phyloP scores from a whole-genome alignment of 2,113 vertebrate genomes.

The Mohoua ochrocephala region DNA sequence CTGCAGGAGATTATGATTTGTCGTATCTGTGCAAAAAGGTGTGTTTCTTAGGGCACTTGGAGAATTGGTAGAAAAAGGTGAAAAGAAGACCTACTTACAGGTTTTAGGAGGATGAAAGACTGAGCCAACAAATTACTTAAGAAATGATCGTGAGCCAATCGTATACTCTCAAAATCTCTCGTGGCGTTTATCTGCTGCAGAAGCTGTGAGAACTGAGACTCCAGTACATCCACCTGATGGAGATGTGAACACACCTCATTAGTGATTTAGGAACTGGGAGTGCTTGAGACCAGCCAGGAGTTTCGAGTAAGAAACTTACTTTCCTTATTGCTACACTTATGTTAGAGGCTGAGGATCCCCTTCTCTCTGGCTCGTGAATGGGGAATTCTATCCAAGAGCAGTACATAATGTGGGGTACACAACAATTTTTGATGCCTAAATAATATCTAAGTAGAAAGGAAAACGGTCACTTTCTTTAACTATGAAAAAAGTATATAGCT shows the following conservation, averaged over 20 bases:
- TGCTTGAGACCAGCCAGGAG: not conserved
- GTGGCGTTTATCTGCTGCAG: slow-evolving; percentile 94
- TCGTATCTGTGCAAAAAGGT: not conserved
- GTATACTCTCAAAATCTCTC: slow-evolving; percentile 95
- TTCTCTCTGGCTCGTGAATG: not conserved
- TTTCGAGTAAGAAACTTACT: not conserved
- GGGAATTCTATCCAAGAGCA: not conserved
- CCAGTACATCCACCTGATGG: slow-evolving; percentile 90
- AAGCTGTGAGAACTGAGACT: slow-evolving; percentile 97
- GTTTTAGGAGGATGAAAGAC: slow-evolving; percentile 96
- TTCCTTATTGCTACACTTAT: not conserved
- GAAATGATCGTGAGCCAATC: slow-evolving; percentile 94
- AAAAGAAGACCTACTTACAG: slow-evolving; percentile 71
- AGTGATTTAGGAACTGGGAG: not conserved
- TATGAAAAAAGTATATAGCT: not conserved
- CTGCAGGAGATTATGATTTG: not conserved
- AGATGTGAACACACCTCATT: not conserved
- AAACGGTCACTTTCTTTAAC: not conserved
- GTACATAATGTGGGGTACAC: not conserved
- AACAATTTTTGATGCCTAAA: not conserved
- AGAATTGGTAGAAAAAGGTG: not conserved
- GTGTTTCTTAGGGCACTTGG: not conserved
- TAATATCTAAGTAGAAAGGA: not conserved
- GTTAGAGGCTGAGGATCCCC: not conserved
- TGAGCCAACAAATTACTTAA: slow-evolving; percentile 94